Evolutionary conservation across 37 sponge, comb jelly and placozoan genomes (phyloP).

Genomic region (Theonella swinhoei): DNA sequence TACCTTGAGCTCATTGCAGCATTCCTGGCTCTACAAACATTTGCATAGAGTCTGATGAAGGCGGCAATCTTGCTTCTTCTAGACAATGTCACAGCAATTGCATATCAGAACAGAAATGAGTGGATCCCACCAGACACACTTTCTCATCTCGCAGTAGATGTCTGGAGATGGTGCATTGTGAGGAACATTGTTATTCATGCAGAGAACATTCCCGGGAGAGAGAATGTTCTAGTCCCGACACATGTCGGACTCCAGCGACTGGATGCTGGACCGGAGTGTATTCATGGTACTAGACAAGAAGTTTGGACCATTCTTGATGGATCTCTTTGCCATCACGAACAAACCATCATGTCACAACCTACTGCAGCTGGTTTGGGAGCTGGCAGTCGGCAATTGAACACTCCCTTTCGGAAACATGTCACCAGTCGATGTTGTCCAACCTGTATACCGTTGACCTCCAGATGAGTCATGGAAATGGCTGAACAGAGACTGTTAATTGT

Average conservation of each 20-base stretch:
- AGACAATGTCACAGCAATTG: constrained; percentile 36
- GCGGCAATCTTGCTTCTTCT: constrained; percentile 4
- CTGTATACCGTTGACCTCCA: background rate
- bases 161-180: constrained; percentile 37
- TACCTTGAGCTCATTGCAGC: constrained; percentile 36
- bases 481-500: constrained; percentile 20
- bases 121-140: too few relatives aligned
- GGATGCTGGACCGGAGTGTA: background rate
- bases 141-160: constrained; percentile 22
- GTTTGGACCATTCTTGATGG: constrained; percentile 24
- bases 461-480: constrained; percentile 36
- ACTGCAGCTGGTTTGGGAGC: constrained; percentile 6
- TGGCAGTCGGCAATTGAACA: constrained; percentile 23
- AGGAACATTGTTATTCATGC: constrained; percentile 26
- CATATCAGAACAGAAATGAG: constrained; percentile 26
- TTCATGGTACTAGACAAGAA: constrained; percentile 14
- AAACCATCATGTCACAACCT: background rate
- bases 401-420: constrained; percentile 9
- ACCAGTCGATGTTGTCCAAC: constrained; percentile 13
- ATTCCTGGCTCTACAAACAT: constrained; percentile 37
- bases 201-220: constrained; percentile 40
- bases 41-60: background rate
- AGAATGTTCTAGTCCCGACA: constrained; percentile 24
- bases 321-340: constrained; percentile 31
- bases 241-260: constrained; percentile 6